Conservation (phyloP, 2,888 invertebrate species). For the Orchestes rusci region DNA sequence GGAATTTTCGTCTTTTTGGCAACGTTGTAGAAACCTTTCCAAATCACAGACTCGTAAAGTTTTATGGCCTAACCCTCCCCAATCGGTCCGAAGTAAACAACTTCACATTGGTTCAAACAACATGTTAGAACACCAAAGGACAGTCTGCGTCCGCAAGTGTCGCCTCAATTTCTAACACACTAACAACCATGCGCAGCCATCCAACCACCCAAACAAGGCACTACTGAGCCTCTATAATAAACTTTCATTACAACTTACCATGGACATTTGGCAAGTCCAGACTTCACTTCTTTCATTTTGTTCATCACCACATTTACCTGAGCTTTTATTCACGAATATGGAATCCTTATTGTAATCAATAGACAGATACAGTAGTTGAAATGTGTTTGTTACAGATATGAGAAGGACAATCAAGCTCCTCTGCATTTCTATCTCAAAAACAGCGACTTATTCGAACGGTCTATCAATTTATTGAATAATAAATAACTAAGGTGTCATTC, state of each 20-base stretch:
- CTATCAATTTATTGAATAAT: too few species aligned
- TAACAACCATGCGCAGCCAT: conserved; percentile 23
- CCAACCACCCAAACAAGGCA: conserved; percentile 41
- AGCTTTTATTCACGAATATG: conserved; percentile 24
- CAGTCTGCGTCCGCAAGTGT: too few species aligned
- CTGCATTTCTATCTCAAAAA: too few species aligned
- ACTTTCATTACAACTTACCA: conserved; percentile 23
- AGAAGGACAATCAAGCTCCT: too few species aligned
- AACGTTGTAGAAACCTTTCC: conserved; percentile 43
- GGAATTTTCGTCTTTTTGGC: conserved; percentile 32
- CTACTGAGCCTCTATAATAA: conserved; percentile 36
- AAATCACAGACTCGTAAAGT: conserved; percentile 47
- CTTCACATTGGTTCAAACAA: conserved; percentile 16
- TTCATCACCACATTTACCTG: conserved; percentile 22
- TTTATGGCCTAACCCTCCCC: conserved; percentile 31
- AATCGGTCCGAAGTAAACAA: conserved; percentile 16
- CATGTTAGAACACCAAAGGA: conserved; percentile 10
- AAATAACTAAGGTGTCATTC: too few species aligned
- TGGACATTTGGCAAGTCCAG: conserved; percentile 17
- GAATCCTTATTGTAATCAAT: too few species aligned
- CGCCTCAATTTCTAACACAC: conserved; percentile 2
- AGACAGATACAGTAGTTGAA: too few species aligned
- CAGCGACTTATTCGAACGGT: too few species aligned
- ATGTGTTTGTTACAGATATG: too few species aligned
- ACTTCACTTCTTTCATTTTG: conserved; percentile 26